Conservation (phyloP, 35 echinoderm and acorn worm species). For the Ophiothrix spiculata region DNA sequence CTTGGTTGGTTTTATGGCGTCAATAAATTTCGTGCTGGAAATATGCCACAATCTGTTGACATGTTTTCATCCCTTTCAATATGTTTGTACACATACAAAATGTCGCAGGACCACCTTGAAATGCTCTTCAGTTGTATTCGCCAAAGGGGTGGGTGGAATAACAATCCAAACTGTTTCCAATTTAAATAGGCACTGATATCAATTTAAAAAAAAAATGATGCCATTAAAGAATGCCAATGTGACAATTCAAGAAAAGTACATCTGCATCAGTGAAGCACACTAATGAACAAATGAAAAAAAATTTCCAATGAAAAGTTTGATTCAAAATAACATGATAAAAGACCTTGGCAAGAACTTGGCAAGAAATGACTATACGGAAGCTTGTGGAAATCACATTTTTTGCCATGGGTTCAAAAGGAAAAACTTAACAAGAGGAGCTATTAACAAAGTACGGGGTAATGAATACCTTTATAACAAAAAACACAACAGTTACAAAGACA, state of each 20-base stretch:
- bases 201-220: slow-evolving; percentile 42
- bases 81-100: slow-evolving; percentile 58
- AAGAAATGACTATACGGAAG: no score
- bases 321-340: no score
- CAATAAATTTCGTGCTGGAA: slow-evolving; percentile 29
- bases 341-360: no score
- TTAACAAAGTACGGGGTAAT: no score
- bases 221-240: slow-evolving; percentile 52
- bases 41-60: slow-evolving; percentile 36
- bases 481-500: no score
- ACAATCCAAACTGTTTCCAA: slow-evolving; percentile 72
- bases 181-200: slow-evolving; percentile 72
- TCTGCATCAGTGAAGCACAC: slow-evolving; percentile 16
- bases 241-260: slow-evolving; percentile 15
- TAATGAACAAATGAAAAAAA: slow-evolving; percentile 35
- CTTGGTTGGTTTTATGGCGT: slow-evolving; percentile 35
- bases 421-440: no score
- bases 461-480: no score
- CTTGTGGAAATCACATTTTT: no score
- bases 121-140: slow-evolving; percentile 64
- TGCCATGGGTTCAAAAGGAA: no score
- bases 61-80: slow-evolving; percentile 1
- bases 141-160: slow-evolving; percentile 62
- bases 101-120: slow-evolving; percentile 61
- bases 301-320: no score